Evolutionary conservation across 2,888 invertebrate genomes (phyloP), one percentile per base, ranked within the genome.

Genomic region (Parnassius glacialis): DNA sequence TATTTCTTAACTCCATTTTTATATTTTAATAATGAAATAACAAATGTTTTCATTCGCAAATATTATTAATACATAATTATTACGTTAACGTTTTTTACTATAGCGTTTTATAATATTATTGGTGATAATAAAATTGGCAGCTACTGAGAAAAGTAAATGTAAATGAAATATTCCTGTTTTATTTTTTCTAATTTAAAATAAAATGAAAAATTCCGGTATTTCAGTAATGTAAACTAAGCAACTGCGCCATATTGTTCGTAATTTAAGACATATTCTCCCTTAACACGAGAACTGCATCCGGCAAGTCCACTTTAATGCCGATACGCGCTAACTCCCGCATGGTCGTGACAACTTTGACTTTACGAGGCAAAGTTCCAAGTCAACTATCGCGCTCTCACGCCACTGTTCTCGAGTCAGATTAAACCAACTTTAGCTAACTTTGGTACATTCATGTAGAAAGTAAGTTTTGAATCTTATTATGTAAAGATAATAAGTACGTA

Each of bases 371-470:
- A 65, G 62, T 67, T 67, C 57, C 53, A 59, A 66, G 66, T 68
- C 66, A 66, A 68, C 66, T 66, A 68, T 68, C 66, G 67, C 59
- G 63, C 66, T 63, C 61, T 57, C 63, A 57, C 50, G 55, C 59
- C 51, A 62, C 71, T 72, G 73, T 72, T 68, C 68, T 73, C 70
- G 74, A 69, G 74, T 74, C 68, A 70, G 72, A 74, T 73, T 75
- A 72, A 69, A 65, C 59, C 64, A 78, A 80, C 72, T 79, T 79
- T 70, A 65, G 63, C 43, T 47, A 74, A 76, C 67, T 78, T 75
- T 66, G 70, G 65, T 57, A 67, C 74, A 69, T 74, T 75, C 66
- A 67, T 59, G 71, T 68, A 52, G 53, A 13, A 13, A 34, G 47
- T 48, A 43, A 11, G 47, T 61, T 61, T 13, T 20, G 34, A n/a